A percentile compares a stretch with the other conserved stretches of the same genome.
These are phyloP conservation scores for Troglohyphantes excavatus DNA, from an alignment of 2,888 invertebrate species.

Conservation along the genomic window DNA sequence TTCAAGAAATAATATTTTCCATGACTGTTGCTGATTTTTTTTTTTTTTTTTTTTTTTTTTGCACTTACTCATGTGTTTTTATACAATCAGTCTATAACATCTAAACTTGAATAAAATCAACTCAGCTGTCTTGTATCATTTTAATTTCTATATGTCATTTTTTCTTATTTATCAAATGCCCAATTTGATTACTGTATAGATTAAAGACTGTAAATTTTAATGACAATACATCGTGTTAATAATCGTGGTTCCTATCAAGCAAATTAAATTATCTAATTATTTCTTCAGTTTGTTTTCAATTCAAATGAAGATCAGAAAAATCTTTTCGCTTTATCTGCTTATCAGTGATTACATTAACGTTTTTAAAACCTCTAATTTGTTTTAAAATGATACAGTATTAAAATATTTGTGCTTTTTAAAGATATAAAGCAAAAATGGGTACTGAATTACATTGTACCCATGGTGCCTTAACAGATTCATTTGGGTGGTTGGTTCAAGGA, in stretches of 20 bases:
- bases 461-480: constrained; percentile 87
- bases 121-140: neutral
- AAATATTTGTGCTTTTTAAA: constrained; percentile 18
- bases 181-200: neutral
- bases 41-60: too few relatives aligned
- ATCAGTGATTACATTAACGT: neutral
- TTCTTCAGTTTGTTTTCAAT: neutral
- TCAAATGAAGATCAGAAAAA: neutral
- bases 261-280: neutral
- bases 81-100: neutral
- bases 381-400: neutral
- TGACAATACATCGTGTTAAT: too few relatives aligned
- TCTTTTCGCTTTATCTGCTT: neutral
- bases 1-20: too few relatives aligned
- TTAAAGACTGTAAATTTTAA: neutral
- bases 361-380: neutral
- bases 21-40: too few relatives aligned
- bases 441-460: constrained; percentile 78
- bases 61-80: too few relatives aligned
- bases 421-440: constrained; percentile 49
- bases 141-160: neutral
- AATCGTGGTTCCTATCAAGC: neutral
- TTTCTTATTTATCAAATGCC: neutral
- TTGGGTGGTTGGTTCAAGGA: constrained; percentile 89
- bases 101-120: neutral